Percentiles rank a stretch among this genome's conserved stretches.
phyloP scores from a whole-genome alignment of 2,888 invertebrate genomes.

The Lithosia quadra region DNA sequence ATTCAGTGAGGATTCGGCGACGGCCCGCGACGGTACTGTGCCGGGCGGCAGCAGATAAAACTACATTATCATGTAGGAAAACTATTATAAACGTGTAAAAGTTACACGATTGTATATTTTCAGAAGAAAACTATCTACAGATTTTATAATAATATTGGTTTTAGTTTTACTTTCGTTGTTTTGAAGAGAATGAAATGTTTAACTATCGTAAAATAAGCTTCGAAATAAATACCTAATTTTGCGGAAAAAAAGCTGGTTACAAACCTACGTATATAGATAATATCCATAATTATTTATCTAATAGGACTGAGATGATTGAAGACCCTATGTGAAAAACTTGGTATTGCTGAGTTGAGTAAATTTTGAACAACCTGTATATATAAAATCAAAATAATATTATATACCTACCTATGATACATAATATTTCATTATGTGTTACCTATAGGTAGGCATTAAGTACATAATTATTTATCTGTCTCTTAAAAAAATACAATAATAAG shows the following conservation, averaged over 20 bases:
- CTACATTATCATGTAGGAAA: slow-evolving; percentile 34
- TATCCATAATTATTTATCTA: neutral
- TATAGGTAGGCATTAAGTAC: neutral
- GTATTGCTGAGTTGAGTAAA: neutral
- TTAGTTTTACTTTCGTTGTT: neutral
- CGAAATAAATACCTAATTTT: neutral
- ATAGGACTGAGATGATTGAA: neutral
- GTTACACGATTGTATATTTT: slow-evolving; percentile 13
- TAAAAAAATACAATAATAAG: neutral
- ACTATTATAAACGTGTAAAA: slow-evolving; percentile 21
- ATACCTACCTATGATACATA: neutral
- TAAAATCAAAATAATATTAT: neutral
- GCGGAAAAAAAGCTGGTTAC: neutral
- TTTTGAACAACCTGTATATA: neutral
- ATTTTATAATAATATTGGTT: neutral
- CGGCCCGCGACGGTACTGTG: slow-evolving; percentile 75
- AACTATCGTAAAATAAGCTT: neutral
- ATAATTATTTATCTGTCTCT: neutral
- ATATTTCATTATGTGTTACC: neutral
- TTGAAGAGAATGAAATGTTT: neutral
- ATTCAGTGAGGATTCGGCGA: slow-evolving; percentile 76
- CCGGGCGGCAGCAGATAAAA: slow-evolving; percentile 44
- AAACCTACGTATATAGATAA: no score
- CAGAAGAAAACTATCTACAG: neutral
- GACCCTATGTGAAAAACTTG: neutral